Evolutionary conservation across 2,888 invertebrate species (phyloP).

Genomic region (Pristionchus exspectatus): DNA sequence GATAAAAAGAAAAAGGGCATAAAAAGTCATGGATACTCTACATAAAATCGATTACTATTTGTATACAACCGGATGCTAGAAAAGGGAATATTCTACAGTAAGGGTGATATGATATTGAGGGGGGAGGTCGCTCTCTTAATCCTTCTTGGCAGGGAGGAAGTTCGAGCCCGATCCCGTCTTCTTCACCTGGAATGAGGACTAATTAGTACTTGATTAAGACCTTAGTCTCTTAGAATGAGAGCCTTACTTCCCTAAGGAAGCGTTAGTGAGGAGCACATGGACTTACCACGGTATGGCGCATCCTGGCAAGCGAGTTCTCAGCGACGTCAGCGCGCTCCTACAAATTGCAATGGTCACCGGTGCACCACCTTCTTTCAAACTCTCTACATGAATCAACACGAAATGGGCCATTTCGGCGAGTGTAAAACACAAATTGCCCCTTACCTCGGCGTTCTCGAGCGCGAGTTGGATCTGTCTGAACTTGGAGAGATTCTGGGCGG

Average conservation of each 20-base stretch:
- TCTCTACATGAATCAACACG: not conserved
- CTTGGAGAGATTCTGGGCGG: slow-evolving; percentile 97
- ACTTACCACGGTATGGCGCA: slow-evolving; percentile 73
- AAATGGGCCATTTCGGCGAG: not conserved
- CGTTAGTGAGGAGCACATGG: not conserved
- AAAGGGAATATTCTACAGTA: not conserved
- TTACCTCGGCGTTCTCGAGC: slow-evolving; percentile 81
- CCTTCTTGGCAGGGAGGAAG: slow-evolving; percentile 25
- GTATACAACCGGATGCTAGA: slow-evolving; percentile 35
- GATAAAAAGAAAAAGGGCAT: not conserved
- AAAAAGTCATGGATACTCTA: slow-evolving; percentile 39
- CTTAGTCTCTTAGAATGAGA: not conserved
- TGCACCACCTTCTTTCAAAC: not conserved
- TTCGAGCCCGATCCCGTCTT: slow-evolving; percentile 32
- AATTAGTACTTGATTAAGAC: not conserved
- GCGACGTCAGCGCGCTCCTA: slow-evolving; percentile 81
- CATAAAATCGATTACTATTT: slow-evolving; percentile 21
- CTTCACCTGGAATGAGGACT: slow-evolving; percentile 14
- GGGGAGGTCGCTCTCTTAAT: slow-evolving; percentile 38
- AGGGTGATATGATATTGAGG: not conserved
- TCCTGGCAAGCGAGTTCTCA: slow-evolving; percentile 80
- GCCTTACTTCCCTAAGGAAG: not conserved
- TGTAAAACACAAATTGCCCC: not conserved
- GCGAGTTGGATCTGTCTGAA: slow-evolving; percentile 88
- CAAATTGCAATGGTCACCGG: not conserved